A percentile compares a stretch with the other conserved stretches of the same genome.
These are phyloP conservation scores for Malacoctenus gilli DNA, from an alignment of 2,797 vertebrate genomes.

Conservation along the genomic window DNA sequence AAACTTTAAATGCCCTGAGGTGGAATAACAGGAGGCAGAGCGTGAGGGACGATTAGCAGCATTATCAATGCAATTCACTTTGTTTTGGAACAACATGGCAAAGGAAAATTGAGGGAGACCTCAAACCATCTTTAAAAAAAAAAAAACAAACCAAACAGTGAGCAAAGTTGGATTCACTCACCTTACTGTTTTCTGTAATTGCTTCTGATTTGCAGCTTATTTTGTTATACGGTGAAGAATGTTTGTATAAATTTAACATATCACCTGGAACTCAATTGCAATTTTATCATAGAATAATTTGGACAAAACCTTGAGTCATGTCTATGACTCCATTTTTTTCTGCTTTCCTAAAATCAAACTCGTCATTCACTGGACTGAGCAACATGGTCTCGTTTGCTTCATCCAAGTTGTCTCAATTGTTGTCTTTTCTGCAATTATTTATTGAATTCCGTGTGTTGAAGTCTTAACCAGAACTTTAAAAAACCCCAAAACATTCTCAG, in stretches of 20 bases:
- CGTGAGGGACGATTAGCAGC: constrained; percentile 69
- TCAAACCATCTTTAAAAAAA: constrained; percentile 34
- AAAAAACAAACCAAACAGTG: constrained; percentile 25
- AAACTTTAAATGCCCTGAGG: constrained; percentile 70
- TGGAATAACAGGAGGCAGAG: constrained; percentile 64
- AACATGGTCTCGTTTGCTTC: no score
- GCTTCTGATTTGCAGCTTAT: constrained; percentile 19
- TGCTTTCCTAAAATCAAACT: no score
- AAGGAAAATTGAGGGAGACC: constrained; percentile 37
- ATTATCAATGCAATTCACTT: constrained; percentile 67
- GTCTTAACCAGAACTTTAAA: no score
- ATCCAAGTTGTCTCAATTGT: no score
- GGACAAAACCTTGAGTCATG: no score
- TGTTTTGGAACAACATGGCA: constrained; percentile 64
- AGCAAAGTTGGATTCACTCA: constrained; percentile 40
- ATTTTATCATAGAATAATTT: no score
- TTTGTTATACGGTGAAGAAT: constrained; percentile 15
- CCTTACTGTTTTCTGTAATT: constrained; percentile 47
- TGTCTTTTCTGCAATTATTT: no score
- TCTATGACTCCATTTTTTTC: no score
- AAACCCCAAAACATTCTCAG: no score
- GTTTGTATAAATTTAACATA: constrained; percentile 35
- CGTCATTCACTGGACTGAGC: no score
- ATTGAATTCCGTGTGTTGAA: no score
- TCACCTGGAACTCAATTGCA: constrained; percentile 15